These are phyloP conservation scores for Zeugodacus cucurbitae DNA, from an alignment of 1,140 invertebrate genomes.

Conservation along the genomic window DNA sequence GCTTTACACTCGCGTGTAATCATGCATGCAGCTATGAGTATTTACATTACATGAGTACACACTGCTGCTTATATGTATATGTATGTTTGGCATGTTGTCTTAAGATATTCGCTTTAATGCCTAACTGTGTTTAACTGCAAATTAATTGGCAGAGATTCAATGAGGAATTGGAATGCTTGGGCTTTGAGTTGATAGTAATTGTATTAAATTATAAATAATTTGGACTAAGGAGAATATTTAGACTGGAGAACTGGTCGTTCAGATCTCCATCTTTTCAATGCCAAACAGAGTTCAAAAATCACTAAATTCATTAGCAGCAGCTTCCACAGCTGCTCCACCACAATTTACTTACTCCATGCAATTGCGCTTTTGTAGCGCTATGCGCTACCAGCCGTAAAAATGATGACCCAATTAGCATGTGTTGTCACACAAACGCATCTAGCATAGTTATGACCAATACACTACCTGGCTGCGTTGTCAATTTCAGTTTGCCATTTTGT, in stretches of 20 bases:
- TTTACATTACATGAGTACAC: background rate
- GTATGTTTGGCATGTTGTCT: background rate
- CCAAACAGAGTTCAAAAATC: background rate
- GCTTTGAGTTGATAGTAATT: no score
- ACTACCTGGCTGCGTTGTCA: background rate
- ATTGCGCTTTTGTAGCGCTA: background rate
- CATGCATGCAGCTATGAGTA: background rate
- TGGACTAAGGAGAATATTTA: background rate
- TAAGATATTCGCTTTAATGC: background rate
- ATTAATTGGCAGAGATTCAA: background rate
- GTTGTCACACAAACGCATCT: background rate
- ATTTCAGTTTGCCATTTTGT: background rate
- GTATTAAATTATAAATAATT: background rate
- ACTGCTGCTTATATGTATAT: background rate
- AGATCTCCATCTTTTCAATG: background rate
- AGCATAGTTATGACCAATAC: background rate
- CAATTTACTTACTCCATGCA: background rate
- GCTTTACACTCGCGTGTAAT: background rate
- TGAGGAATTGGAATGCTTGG: background rate
- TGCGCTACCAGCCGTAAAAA: background rate
- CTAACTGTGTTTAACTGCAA: background rate
- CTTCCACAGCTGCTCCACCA: background rate
- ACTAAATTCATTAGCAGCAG: background rate
- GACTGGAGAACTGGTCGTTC: no score
- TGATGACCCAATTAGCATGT: slow-evolving; percentile 4